Base-by-base conservation (phyloP, 2,888 invertebrate species). In the Caenorhabditis japonica region DNA sequence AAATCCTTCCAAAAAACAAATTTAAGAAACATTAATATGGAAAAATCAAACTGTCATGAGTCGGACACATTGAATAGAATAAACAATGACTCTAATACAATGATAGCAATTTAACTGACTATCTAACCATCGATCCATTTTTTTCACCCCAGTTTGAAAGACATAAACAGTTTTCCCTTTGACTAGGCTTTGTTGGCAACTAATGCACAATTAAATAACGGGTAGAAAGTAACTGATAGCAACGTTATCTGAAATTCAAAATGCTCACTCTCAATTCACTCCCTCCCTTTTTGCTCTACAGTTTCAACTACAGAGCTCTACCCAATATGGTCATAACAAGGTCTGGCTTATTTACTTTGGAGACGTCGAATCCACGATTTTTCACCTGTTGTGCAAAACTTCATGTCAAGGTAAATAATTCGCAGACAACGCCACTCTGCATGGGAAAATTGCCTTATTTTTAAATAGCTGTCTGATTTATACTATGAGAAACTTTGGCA, bases 331-430 rank as follows among this genome's bases (percentile, higher is more conserved):
- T 55, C 10, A 55, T 61, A 53, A 61, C 69, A 43, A 47, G 60
- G 43, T 19, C 47, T 34, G 77, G 72, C 44, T 38, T 74, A 19
- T 75, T 77, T 49, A 64, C 68, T 36, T 30, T 77, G 33, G 75
- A 77, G 33, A 75, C 58, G 13, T 66, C 69, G 4, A 77, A 77
- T 43, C 72, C 72, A 8, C 43, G 62, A 39, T 77, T 71, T 60
- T 77, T 64, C 56, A 77, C 68, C 5, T 70, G 68, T 43, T 62
- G 72, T 34, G 68, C 71, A 12, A 52, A 12, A 38, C 17, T 75
- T 23, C 77, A 77, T 49, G 44, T 61, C 8, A 77, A 77, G 77
- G 75, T 77, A 56, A 38, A n/a, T n/a, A 41, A 53, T 21, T 33
- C 19, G 2, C 23, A 21, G 12, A 3, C 19, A n/a, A 12, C 10